phyloP scores from a whole-genome alignment of 2,797 vertebrate genomes.

The Salmo trutta region DNA sequence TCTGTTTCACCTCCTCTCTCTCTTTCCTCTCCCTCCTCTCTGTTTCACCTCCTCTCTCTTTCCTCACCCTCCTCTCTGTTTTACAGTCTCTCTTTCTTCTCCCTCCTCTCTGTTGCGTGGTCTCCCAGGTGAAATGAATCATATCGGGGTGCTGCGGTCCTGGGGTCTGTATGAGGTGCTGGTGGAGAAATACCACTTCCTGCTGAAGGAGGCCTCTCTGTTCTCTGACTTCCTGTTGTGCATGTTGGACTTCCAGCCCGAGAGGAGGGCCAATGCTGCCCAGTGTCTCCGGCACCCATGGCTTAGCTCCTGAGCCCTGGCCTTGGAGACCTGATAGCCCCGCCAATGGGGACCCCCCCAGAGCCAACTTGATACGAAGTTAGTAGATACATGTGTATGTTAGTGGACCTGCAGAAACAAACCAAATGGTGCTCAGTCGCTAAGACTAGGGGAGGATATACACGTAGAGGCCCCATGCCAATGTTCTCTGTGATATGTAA shows the following conservation, averaged over 20 bases:
- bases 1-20: too few species aligned
- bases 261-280: constrained; percentile 77
- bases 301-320: constrained; percentile 58
- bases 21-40: too few species aligned
- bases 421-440: too few species aligned
- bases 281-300: constrained; percentile 82
- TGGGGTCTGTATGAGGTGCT: constrained; percentile 78
- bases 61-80: too few species aligned
- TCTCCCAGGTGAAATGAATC: constrained; percentile 75
- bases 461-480: neutral
- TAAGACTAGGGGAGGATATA: too few species aligned
- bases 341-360: too few species aligned
- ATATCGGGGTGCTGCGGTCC: constrained; percentile 66
- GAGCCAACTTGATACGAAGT: neutral
- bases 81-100: too few species aligned
- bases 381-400: neutral
- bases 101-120: neutral
- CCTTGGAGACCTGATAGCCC: neutral
- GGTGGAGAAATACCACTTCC: constrained; percentile 79
- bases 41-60: too few species aligned
- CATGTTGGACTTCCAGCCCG: constrained; percentile 79
- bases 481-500: neutral
- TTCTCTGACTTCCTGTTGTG: constrained; percentile 78
- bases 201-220: constrained; percentile 61
- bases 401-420: too few species aligned